Evolutionary conservation across 2,888 invertebrate genomes (phyloP), one percentile per base, ranked within the genome.

Genomic region (Cremastinae sp.): DNA sequence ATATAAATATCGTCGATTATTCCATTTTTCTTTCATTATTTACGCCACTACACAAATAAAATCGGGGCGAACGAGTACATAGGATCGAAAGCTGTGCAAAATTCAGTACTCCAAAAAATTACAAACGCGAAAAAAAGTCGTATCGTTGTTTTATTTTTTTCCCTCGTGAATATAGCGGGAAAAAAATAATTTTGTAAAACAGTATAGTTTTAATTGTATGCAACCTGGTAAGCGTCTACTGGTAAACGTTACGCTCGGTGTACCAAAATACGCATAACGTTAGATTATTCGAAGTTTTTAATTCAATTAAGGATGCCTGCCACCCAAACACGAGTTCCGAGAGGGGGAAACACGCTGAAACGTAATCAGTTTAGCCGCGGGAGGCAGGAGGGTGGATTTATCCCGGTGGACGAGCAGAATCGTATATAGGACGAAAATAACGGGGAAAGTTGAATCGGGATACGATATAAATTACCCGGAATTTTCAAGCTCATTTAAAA

Each of bases 211-310:
- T 7, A 45, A 61, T 61, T 45, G 18, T 2, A 34, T 28, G 16
- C 10, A 22, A 20, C 28, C 14, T n/a, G 49, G 10, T 12, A 4
- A 4, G 47, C 28, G 56, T 28, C 22, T 9, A 10, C 62, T 43
- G n/a, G 34, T 12, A 49, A 49, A 20, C 2, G 22, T 58, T 58
- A 43, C 28, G 51, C 41, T 20, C 18, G 34, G 56, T 34, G 47
- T 14, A 45, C 72, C 68, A 62, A 51, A 75, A 78, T 80, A 78
- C 80, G 82, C 82, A 79, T 79, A 83, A 83, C 83, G 84, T 85
- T 83, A 84, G 84, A 84, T 83, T 83, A 85, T 85, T 85, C 83
- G 82, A 82, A 84, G 84, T 82, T 80, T 80, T 81, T 84, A 84
- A 85, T 85, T 84, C 80, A 80, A 84, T 85, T 84, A 84, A 82